phyloP scores from a whole-genome alignment of 2,888 invertebrate genomes.

The Ophraella communa region DNA sequence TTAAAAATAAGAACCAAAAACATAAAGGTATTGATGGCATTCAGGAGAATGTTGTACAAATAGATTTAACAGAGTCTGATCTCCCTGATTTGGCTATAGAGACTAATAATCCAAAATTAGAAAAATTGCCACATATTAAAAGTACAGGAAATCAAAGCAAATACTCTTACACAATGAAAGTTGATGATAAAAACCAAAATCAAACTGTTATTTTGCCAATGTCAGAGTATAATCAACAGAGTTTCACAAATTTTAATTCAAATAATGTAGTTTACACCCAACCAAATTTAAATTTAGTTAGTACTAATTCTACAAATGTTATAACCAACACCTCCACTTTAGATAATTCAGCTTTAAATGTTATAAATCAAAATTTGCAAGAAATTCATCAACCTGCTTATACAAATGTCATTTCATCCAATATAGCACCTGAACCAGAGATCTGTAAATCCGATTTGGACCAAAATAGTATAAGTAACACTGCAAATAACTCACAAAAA shows the following conservation, averaged over 20 bases:
- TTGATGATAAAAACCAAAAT: slow-evolving; percentile 35
- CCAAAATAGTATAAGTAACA: slow-evolving; percentile 23
- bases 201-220: slow-evolving; percentile 49
- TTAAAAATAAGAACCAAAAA: slow-evolving; percentile 26
- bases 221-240: slow-evolving; percentile 46
- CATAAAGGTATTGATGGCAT: slow-evolving; percentile 25
- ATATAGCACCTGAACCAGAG: slow-evolving; percentile 10
- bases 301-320: slow-evolving; percentile 38
- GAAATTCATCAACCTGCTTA: slow-evolving; percentile 30
- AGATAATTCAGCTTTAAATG: slow-evolving; percentile 44
- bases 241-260: slow-evolving; percentile 40
- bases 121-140: slow-evolving; percentile 47
- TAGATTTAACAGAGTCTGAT: slow-evolving; percentile 50
- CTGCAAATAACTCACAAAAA: slow-evolving; percentile 26
- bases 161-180: slow-evolving; percentile 46
- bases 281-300: slow-evolving; percentile 37
- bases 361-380: slow-evolving; percentile 40
- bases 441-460: slow-evolving; percentile 16
- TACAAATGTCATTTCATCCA: slow-evolving; percentile 34
- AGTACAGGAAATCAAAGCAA: slow-evolving; percentile 42
- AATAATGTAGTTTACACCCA: slow-evolving; percentile 40
- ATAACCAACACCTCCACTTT: slow-evolving; percentile 39
- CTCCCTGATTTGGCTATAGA: slow-evolving; percentile 37
- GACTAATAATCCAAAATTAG: slow-evolving; percentile 36
- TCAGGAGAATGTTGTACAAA: slow-evolving; percentile 48